Evolutionary conservation across 2,113 vertebrate species (phyloP).

Genomic region (Platycercus adscitus): DNA sequence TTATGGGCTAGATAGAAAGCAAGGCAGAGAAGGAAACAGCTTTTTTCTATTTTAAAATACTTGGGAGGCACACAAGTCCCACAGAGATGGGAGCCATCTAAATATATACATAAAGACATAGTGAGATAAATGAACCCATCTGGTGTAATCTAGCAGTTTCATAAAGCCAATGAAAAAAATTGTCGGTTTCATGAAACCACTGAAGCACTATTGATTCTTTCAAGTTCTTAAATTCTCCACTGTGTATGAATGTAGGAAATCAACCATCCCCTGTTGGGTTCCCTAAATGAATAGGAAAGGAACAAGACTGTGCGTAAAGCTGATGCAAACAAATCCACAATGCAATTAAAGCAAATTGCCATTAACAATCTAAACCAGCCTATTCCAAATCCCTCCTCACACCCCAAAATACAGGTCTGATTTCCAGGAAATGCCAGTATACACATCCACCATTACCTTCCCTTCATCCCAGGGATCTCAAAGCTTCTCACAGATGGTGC

Average conservation of each 20-base stretch:
- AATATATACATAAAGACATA: not conserved
- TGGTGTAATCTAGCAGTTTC: conserved; percentile 19
- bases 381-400: not conserved
- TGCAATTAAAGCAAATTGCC: not conserved
- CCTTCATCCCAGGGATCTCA: not conserved
- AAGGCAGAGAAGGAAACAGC: conserved; percentile 5
- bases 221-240: not conserved
- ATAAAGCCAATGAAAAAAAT: not conserved
- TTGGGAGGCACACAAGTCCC: not conserved
- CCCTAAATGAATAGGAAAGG: not conserved
- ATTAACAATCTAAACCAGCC: not conserved
- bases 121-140: conserved; percentile 28
- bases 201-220: not conserved
- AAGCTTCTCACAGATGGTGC: not conserved
- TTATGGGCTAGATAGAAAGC: not conserved
- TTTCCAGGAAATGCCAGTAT: not conserved
- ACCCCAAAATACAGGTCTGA: not conserved
- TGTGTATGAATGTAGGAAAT: not conserved
- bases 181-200: not conserved
- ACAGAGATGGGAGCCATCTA: conserved; percentile 11
- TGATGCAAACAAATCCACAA: not conserved
- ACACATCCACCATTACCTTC: not conserved
- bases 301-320: not conserved
- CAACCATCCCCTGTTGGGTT: not conserved
- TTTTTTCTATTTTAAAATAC: conserved; percentile 44